Evolutionary conservation across 2,888 invertebrate genomes (phyloP), one percentile per base, ranked within the genome.

Genomic region (Xestia rhomboidea): DNA sequence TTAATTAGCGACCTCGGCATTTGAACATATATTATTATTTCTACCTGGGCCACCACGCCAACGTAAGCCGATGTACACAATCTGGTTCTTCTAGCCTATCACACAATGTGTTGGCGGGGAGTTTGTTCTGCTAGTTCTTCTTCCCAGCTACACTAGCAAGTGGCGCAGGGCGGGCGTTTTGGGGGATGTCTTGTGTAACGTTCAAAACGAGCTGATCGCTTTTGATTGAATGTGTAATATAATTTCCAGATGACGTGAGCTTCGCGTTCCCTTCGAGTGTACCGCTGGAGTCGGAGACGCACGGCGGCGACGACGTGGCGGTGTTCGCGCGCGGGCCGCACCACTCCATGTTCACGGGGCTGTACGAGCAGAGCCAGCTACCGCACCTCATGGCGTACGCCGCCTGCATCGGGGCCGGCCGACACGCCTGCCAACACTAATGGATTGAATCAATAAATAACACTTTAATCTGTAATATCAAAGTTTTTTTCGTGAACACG

Each of bases 301-400:
- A 98, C 92, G 98, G 98, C 24, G 98, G 98, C 1, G 98, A 98
- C 87, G 98, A 98, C 95, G 98, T 98, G 51, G 97, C 97, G 0
- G 97, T 98, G 68, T 98, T 97, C 93, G 97, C 98, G 85, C 93
- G 94, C 73, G 98, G 98, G 73, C 98, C 98, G 7, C 98, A 97
- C 96, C 97, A 98, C 51, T 98, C 98, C 92, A 95, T 98, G 80
- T 98, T 98, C 93, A 97, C 97, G 21, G 98, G 98, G 13, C 97
- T 97, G 67, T 97, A 97, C 91, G 98, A 99, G 92, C 98, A 98
- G 95, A 97, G 97, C 91, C 97, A 97, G 90, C 97, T 99, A 82
- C 98, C 98, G 15, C 98, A 98, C 93, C 97, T 98, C 73, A 97
- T 98, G 96, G 97, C 97, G 11, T 98, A 97, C 92, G 98, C 98